Base-by-base conservation (phyloP, 2,797 vertebrate species). In the Mus spretus region DNA sequence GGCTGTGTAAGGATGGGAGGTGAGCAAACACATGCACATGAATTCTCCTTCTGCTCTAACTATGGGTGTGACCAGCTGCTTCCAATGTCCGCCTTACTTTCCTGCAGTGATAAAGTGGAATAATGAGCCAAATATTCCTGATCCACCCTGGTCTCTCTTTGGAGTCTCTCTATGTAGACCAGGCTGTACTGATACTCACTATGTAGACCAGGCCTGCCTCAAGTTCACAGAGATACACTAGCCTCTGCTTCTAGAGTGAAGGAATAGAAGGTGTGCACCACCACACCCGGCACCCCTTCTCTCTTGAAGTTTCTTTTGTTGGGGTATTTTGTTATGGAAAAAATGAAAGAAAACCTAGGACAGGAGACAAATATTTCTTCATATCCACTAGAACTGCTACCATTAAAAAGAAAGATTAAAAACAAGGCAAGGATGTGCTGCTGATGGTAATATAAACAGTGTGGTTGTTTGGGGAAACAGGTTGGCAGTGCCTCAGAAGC, bases 401-500 rank as follows among this genome's bases (percentile, higher is more conserved):
- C 75, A 70, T 65, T 14, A 87, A 50, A 90, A 89, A 61, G 75
- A 67, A 8, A 94, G 37, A 84, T 19, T 19, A 59, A 81, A 40
- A 79, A 83, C 24, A 53, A 81, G 91, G 31, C 40, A 67, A 92
- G 37, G 20, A 61, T 17, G 17, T 3, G 47, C 31, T 80, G 40
- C 26, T 88, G 44, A 50, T 53, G 12, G 57, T 37, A 77, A 55
- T 14, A 8, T 24, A 88, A 87, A 81, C 20, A 31, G 28, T 31
- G 2, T 9, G 77, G 81, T 17, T 90, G 34, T 72, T 93, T 90
- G 82, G 77, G 55, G 80, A 92, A 86, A 87, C 17, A 78, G 19
- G 55, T 6, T 82, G 50, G 61, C n/a, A 90, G 55, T 55, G 79
- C 28, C 47, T 94, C 72, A 85, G 84, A 91, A 55, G 59, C 87